Evolutionary conservation across 2,797 vertebrate species (phyloP).

Genomic region (Chlorospingus flavigularis): DNA sequence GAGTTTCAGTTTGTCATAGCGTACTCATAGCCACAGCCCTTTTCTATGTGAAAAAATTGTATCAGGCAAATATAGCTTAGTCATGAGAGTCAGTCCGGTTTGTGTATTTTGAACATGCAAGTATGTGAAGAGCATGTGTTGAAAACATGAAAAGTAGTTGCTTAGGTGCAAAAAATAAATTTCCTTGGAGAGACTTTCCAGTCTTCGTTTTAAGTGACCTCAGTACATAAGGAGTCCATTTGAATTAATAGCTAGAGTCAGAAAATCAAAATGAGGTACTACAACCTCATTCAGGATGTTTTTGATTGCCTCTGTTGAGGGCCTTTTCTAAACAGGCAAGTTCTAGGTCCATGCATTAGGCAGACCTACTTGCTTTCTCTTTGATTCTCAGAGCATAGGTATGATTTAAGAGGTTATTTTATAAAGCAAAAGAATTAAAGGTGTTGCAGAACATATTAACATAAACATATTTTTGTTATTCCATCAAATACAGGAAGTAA

Average conservation of each 20-base stretch:
- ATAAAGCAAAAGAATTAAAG: conserved; percentile 2
- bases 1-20: neutral
- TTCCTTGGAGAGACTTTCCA: neutral
- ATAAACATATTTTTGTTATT: neutral
- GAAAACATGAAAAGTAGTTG: neutral
- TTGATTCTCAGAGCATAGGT: neutral
- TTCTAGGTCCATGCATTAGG: neutral
- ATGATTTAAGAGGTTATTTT: neutral
- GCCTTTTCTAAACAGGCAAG: neutral
- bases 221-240: neutral
- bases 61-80: neutral
- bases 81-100: neutral
- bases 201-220: conserved; percentile 2
- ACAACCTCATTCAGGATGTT: neutral
- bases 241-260: neutral
- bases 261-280: conserved; percentile 27
- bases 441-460: neutral
- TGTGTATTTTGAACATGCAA: neutral
- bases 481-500: neutral
- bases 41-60: neutral
- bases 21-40: neutral
- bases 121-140: neutral
- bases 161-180: neutral
- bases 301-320: neutral
- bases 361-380: neutral